Evolutionary conservation across 2,113 vertebrate genomes (phyloP).

Genomic region (Beaufortia kweichowensis): DNA sequence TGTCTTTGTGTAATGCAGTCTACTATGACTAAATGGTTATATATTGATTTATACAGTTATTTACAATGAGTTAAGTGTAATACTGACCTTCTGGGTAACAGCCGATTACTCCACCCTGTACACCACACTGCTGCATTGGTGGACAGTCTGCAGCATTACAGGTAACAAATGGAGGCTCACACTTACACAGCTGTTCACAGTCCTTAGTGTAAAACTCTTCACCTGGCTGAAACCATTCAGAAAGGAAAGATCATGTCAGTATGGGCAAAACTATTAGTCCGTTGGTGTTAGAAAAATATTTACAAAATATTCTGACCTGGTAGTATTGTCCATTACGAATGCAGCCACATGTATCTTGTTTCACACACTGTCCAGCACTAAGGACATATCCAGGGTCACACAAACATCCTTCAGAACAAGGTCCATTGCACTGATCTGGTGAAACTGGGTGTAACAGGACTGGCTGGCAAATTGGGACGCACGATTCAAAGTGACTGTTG

Average conservation of each 20-base stretch:
- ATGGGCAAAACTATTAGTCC: no score
- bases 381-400: constrained; percentile 74
- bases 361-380: constrained; percentile 72
- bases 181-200: constrained; percentile 67
- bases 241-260: neutral
- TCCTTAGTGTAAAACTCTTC: constrained; percentile 70
- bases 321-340: constrained; percentile 70
- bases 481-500: constrained; percentile 74
- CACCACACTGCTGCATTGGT: constrained; percentile 68
- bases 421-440: constrained; percentile 62
- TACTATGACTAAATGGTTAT: neutral
- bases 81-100: constrained; percentile 75
- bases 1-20: neutral
- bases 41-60: neutral
- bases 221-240: constrained; percentile 61
- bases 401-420: constrained; percentile 72
- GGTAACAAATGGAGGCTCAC: constrained; percentile 60
- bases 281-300: no score
- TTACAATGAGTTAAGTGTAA: neutral
- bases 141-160: constrained; percentile 66
- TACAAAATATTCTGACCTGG: constrained; percentile 59
- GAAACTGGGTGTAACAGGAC: constrained; percentile 62
- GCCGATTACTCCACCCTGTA: constrained; percentile 68
- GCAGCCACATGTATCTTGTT: constrained; percentile 69
- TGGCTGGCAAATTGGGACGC: constrained; percentile 68